Evolutionary conservation across 2,888 invertebrate species (phyloP), one percentile per base, ranked within the genome.

Genomic region (Prosapia bicincta): DNA sequence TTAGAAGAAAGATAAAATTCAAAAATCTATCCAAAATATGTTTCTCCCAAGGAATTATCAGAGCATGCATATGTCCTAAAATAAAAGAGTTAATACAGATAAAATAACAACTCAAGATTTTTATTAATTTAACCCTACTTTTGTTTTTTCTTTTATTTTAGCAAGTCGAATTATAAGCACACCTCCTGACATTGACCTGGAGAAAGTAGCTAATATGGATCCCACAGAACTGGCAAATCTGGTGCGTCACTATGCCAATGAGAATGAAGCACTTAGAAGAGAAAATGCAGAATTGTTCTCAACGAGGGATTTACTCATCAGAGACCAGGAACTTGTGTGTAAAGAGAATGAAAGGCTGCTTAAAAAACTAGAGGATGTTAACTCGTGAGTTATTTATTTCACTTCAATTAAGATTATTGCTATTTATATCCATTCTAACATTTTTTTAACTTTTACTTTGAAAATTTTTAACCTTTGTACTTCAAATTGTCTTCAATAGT

Each of bases 301-400:
- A 38, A 90, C 93, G 0, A 86, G 94, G 69, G 96, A 97, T 83
- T 89, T 92, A 79, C 88, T 96, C 78, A 88, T 95, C 79, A 86
- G 96, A 13, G 97, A 98, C 84, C 97, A 97, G 84, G 97, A 97
- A 84, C 85, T 95, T 43, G 91, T 97, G 28, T 95, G 95, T 82
- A 87, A 94, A 74, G 97, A 98, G 85, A 98, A 98, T 82, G 97
- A 98, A 84, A 87, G 94, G 72, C 87, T 98, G 77, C 85, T 95
- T 73, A 94, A 93, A 84, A 95, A 96, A 85, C 85, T 97, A 73
- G 96, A 97, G 84, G 94, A 95, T 85, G 93, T 94, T 76, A 94
- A 94, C 85, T 90, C 91, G 94, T 95, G 86, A 90, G 92, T 90
- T 78, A 20, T 38, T 38, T 13, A 38, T 6, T 38, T n/a, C n/a